Base-by-base conservation (phyloP, 1,140 invertebrate genomes). In the Ips typographus region DNA sequence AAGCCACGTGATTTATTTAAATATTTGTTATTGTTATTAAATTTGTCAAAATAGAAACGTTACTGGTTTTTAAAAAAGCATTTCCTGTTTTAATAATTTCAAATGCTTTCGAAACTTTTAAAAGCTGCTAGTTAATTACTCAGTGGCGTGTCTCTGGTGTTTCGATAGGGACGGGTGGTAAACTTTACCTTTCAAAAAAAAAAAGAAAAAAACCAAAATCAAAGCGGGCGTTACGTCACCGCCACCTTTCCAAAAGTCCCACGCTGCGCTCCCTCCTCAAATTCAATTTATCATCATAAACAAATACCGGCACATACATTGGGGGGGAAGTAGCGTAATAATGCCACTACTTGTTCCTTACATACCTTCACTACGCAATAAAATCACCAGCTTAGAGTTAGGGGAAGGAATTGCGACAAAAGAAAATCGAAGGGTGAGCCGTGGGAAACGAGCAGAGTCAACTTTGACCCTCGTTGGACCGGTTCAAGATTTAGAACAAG, bases 191-290 rank as follows among this genome's bases (percentile, higher is more conserved):
- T 22, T 22, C 22, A 22, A 22, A 22, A 22, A 22, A 22, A 22
- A 22, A 22, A 22, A 22, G 22, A 22, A 22, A 22, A 22, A 22
- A 22, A 22, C 0, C 44, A 36, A 37, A 55, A 55, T 55, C n/a
- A 55, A 55, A 38, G 52, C 52, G 37, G 52, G 52, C 52, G 52
- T 55, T 55, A 37, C 52, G 37, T 55, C 52, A 55, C 52, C 22
- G 22, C 22, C 52, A 55, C 52, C 52, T 55, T 55, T 55, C 52
- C 52, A 55, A 55, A 55, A 55, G 52, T 55, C 52, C 36, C 52
- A 55, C 52, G 52, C 52, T 55, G 52, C 4, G 52, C 52, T 38
- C 52, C 52, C 52, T 55, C 52, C 37, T 22, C 44, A 22, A 55
- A 5, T 37, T 22, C 44, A 22, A 55, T 37, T 37, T 55, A 55